These are phyloP conservation scores for Chascanopsetta lugubris DNA, from an alignment of 2,113 vertebrate genomes.

Conservation along the genomic window DNA sequence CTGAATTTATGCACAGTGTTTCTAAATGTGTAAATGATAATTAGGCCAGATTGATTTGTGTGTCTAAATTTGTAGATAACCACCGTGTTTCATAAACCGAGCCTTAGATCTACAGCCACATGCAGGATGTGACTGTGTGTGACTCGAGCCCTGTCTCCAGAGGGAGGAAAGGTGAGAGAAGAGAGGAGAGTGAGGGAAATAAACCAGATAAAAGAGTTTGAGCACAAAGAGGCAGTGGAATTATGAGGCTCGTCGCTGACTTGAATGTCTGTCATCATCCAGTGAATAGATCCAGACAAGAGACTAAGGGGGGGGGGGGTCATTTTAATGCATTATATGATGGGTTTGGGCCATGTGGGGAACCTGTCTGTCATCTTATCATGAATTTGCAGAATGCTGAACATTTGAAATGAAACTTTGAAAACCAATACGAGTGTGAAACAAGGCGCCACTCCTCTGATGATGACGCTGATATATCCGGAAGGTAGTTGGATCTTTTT, in stretches of 20 bases:
- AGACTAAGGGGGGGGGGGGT: slow-evolving; percentile 9
- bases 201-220: slow-evolving; percentile 27
- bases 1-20: background rate
- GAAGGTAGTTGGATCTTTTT: background rate
- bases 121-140: slow-evolving; percentile 50
- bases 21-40: background rate
- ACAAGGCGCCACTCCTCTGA: background rate
- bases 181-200: slow-evolving; percentile 16
- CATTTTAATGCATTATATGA: background rate
- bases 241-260: slow-evolving; percentile 1
- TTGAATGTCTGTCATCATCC: slow-evolving; percentile 12
- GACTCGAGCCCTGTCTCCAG: background rate
- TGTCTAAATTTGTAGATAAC: background rate
- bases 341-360: background rate
- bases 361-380: background rate
- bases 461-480: background rate
- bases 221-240: slow-evolving; percentile 5
- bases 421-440: no score
- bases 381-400: background rate
- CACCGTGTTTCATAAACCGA: background rate
- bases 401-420: background rate
- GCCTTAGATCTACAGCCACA: background rate
- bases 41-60: background rate
- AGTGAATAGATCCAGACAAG: slow-evolving; percentile 5
- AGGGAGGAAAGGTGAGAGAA: background rate